Conservation (phyloP, 2,113 vertebrate species). For the Plecotus auritus region DNA sequence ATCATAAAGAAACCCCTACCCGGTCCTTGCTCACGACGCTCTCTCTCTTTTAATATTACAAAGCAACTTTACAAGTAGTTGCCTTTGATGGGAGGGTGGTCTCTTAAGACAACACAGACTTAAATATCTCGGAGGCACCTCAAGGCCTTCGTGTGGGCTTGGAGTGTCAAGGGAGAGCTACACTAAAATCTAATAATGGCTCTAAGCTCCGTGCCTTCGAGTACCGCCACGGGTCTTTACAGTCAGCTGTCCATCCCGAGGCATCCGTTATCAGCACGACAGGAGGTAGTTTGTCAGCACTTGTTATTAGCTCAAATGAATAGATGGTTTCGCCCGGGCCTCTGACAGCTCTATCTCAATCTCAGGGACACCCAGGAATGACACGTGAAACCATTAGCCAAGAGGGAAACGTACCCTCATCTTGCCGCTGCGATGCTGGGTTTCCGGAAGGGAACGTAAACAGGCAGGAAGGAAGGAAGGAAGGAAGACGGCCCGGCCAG, state of each 20-base stretch:
- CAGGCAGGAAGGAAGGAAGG: neutral
- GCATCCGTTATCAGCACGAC: slow-evolving; percentile 13
- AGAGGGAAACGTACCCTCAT: neutral
- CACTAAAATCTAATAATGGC: slow-evolving; percentile 72
- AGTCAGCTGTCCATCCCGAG: slow-evolving; percentile 8
- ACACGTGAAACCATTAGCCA: neutral
- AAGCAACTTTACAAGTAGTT: slow-evolving; percentile 72
- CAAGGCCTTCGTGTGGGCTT: slow-evolving; percentile 59
- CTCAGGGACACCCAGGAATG: neutral
- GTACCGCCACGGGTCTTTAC: slow-evolving; percentile 59
- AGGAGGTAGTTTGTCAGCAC: slow-evolving; percentile 5
- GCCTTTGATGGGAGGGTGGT: slow-evolving; percentile 66
- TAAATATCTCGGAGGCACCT: slow-evolving; percentile 67
- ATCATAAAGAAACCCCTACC: slow-evolving; percentile 59
- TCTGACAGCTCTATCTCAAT: neutral
- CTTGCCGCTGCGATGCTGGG: neutral
- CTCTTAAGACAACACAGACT: slow-evolving; percentile 51
- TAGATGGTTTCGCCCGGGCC: neutral
- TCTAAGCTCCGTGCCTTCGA: slow-evolving; percentile 75
- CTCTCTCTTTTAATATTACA: slow-evolving; percentile 65
- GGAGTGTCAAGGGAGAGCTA: slow-evolving; percentile 55
- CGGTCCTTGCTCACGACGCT: neutral
- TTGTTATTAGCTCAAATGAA: slow-evolving; percentile 48
- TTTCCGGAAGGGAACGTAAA: neutral
- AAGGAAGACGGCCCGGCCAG: neutral